Conservation (phyloP, 2,888 invertebrate species). For the Leucophora obtusa region DNA sequence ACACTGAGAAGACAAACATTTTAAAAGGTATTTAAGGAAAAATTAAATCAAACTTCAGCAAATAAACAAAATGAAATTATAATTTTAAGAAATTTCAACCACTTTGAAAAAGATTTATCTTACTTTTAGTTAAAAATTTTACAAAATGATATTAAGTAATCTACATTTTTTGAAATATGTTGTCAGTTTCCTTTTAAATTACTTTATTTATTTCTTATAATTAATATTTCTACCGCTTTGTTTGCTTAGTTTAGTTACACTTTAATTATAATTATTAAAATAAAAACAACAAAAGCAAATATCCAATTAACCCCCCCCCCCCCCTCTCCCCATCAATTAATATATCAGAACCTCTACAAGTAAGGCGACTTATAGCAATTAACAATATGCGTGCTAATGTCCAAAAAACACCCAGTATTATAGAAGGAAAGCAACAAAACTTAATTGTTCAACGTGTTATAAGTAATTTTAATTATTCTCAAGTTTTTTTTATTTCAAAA, state of each 20-base stretch:
- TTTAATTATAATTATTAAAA: conserved; percentile 28
- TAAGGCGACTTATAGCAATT: conserved; percentile 40
- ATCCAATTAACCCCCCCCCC: not conserved
- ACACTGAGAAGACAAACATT: no score
- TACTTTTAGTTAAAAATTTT: no score
- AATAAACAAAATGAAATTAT: no score
- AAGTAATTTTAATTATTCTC: conserved; percentile 60
- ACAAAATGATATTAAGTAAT: no score
- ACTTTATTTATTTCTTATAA: not conserved
- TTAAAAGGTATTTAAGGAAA: no score
- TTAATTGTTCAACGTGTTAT: conserved; percentile 55
- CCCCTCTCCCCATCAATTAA: not conserved
- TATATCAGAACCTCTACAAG: conserved; percentile 10
- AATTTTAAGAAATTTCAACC: no score
- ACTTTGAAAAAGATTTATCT: no score
- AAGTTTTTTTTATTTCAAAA: not conserved
- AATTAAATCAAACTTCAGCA: no score
- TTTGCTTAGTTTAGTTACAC: conserved; percentile 12
- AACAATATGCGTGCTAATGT: conserved; percentile 36
- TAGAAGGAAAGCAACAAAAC: not conserved
- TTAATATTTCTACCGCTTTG: not conserved
- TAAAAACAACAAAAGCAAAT: not conserved
- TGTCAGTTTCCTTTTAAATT: no score
- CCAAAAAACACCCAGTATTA: conserved; percentile 43
- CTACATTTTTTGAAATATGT: no score